phyloP scores from a whole-genome alignment of 2,113 vertebrate genomes.

The Gambusia affinis region DNA sequence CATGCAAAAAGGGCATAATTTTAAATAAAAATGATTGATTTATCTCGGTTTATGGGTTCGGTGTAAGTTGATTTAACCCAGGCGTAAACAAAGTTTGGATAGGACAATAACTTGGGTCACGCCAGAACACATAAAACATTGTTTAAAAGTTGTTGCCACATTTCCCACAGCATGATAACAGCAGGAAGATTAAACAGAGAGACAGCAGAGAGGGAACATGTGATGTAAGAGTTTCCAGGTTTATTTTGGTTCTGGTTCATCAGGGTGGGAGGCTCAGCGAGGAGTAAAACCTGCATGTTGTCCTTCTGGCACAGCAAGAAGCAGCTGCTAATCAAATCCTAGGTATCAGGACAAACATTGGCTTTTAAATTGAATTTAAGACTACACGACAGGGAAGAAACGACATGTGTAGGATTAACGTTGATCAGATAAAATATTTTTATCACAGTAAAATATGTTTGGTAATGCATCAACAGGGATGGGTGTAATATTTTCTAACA shows the following conservation, averaged over 20 bases:
- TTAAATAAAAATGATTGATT: no score
- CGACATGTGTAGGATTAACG: background rate
- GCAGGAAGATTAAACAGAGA: conserved; percentile 27
- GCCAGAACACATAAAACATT: conserved; percentile 9
- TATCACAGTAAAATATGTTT: background rate
- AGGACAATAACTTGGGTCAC: background rate
- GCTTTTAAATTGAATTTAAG: background rate
- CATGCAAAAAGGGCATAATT: background rate
- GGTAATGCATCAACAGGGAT: background rate
- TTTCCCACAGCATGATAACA: conserved; percentile 22
- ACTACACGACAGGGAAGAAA: background rate
- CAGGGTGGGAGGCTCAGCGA: conserved; percentile 35
- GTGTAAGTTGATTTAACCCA: background rate
- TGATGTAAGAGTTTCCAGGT: conserved; percentile 29
- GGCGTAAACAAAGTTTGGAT: background rate
- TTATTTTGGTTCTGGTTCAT: conserved; percentile 45
- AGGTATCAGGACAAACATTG: conserved; percentile 4
- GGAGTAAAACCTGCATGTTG: conserved; percentile 10
- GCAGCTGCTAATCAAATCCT: background rate
- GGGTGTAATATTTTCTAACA: background rate
- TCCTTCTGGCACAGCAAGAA: conserved; percentile 12
- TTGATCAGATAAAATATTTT: background rate
- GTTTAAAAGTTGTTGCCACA: conserved; percentile 3
- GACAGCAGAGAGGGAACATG: conserved; percentile 11
- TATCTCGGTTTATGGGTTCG: background rate